Conservation (phyloP, 1,140 invertebrate genomes). For the Conus ventricosus region DNA sequence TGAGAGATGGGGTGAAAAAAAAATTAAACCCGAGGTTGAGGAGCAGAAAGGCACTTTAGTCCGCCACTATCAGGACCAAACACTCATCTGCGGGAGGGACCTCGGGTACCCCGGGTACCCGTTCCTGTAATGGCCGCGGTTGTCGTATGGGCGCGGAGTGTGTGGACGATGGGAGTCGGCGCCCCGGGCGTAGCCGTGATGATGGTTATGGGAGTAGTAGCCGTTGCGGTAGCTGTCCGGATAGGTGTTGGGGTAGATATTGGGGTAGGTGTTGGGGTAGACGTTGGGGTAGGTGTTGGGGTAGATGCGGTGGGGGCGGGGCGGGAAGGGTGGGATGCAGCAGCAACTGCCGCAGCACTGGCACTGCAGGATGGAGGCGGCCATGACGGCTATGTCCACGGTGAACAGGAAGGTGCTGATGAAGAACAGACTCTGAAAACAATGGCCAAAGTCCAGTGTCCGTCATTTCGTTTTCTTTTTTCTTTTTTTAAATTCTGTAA, state of each 20-base stretch:
- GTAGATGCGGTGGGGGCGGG: background rate
- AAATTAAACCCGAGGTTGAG: too few species aligned
- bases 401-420: background rate
- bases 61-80: background rate
- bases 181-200: background rate
- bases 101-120: background rate
- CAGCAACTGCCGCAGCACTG: background rate
- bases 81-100: background rate
- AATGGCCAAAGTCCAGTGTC: too few species aligned
- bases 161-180: background rate
- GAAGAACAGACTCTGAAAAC: background rate
- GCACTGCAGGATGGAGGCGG: background rate
- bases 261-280: background rate
- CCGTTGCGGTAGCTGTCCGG: background rate
- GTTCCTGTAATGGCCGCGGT: background rate
- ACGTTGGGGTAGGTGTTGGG: background rate
- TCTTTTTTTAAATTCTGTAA: too few species aligned
- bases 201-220: background rate
- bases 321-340: background rate
- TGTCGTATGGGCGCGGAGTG: background rate
- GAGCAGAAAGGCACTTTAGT: too few species aligned
- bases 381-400: background rate
- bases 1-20: too few species aligned
- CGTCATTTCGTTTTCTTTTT: too few species aligned
- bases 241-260: too few species aligned